These are phyloP conservation scores for Rhodeus uyekii DNA, from an alignment of 2,797 vertebrate species.

Conservation along the genomic window DNA sequence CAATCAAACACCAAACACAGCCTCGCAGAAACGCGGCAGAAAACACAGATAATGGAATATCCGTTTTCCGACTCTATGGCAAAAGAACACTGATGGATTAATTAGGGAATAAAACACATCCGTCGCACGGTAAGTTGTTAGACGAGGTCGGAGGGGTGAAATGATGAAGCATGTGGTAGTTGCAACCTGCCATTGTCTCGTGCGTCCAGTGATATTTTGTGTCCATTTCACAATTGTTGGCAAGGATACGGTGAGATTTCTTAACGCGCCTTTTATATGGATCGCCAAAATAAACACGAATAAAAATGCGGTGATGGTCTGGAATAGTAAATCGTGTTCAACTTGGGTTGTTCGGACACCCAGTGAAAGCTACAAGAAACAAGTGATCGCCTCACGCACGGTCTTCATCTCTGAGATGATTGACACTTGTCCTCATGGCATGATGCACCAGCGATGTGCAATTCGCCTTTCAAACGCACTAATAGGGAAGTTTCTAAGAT, in stretches of 20 bases:
- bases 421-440: constrained; percentile 45
- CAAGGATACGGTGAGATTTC: not conserved
- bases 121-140: constrained; percentile 71
- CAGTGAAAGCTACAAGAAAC: constrained; percentile 33
- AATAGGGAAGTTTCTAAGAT: not conserved
- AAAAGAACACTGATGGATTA: constrained; percentile 66
- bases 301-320: not conserved
- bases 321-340: not conserved
- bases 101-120: constrained; percentile 57
- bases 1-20: constrained; percentile 55
- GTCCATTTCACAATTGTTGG: constrained; percentile 11
- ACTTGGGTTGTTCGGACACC: not conserved
- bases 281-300: not conserved
- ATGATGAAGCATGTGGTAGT: constrained; percentile 47
- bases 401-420: not conserved
- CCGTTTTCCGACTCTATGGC: constrained; percentile 42
- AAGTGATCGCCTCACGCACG: constrained; percentile 6
- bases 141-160: constrained; percentile 41
- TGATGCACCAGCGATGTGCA: not conserved
- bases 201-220: constrained; percentile 50
- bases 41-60: constrained; percentile 58
- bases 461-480: not conserved
- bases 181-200: constrained; percentile 75
- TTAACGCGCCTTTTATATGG: not conserved
- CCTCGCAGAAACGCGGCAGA: constrained; percentile 39